Base-by-base conservation (phyloP, 2,888 invertebrate species). In the Strigamia transsilvanica region DNA sequence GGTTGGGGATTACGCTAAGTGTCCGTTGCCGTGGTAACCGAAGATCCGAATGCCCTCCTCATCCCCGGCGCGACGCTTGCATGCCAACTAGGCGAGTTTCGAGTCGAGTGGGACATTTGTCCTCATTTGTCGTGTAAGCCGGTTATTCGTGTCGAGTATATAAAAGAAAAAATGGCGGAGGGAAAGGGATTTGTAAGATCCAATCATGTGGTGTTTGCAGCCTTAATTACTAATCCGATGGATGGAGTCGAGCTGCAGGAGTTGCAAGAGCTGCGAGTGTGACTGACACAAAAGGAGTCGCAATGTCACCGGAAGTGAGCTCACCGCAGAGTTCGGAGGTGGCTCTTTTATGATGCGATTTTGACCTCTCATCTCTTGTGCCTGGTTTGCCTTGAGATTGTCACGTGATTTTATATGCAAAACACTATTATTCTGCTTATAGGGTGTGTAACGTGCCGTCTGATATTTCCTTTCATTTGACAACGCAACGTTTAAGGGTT, bases 1-100 rank as follows among this genome's bases (percentile, higher is more conserved):
- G 46, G 46, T 46, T 46, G 46, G 46, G 46, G 46, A 46, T 46
- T 46, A 46, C 46, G 46, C 46, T 46, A 46, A 46, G 46, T 46
- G 46, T 46, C 10, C 46, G 46, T 46, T 46, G 46, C 15, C 46
- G 1, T 46, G n/a, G 46, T n/a, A 46, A 46, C 46, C n/a, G 46
- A 46, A 15, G 46, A 46, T 46, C 46, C 46, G 46, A 46, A 46
- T 46, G 46, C 46, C 12, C 46, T 46, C 46, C 46, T 46, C 46
- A 46, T 46, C 46, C n/a, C 46, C 46, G 46, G 46, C 46, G 46
- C 46, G 46, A 46, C 46, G 46, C 46, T 46, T 46, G 46, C 46
- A 46, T 46, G 46, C 46, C 46, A 46, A 46, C 46, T 46, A 46
- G 46, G 46, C 46, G 46, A 46, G 46, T 46, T 46, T 46, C n/a